Base-by-base conservation (phyloP, 64 coral and sea anemone genomes). In the Cladopsammia gracilis region DNA sequence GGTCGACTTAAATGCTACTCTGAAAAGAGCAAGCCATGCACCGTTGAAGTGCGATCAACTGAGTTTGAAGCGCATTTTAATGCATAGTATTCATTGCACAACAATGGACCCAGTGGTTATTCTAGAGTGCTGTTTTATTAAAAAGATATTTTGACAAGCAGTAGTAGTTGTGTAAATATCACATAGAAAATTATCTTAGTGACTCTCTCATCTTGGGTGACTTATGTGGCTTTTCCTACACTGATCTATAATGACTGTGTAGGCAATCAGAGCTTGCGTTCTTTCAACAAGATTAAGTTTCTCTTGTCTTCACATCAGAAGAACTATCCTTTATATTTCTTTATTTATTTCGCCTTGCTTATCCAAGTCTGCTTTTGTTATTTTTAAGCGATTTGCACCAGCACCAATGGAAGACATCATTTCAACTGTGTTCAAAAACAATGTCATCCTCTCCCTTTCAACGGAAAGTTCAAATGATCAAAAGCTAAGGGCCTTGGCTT, bases 1-100 rank as follows among this genome's bases (percentile, higher is more conserved):
- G 24, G 72, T 49, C 23, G 72, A 13, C 48, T 75, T 15, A 75
- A 75, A 49, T 46, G 16, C 72, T 75, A 34, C 26, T 15, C 72
- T 15, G 72, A 75, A 49, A 24, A 75, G 72, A 22, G 72, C 72
- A 75, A 75, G 26, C 72, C 72, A 15, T 75, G 72, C 72, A 75
- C 19, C 13, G 26, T 75, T 46, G 72, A 43, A 75, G 72, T 75
- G 15, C 16, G 16, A 75, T n/a, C 1, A 0, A 43, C 25, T 1
- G 34, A 46, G 26, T 75, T 42, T 43, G 16, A 25, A 24, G 48
- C 72, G 14, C 72, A 75, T 75, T 75, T 75, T 18, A 75, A 42
- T 49, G 72, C 72, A 46, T 25, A 24, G 72, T 75, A n/a, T 75
- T 23, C 48, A 11, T 24, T 23, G 2, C 16, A 75, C 19, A 1